phyloP scores from a whole-genome alignment of 2,113 vertebrate genomes.

The Marcusenius ussheri region DNA sequence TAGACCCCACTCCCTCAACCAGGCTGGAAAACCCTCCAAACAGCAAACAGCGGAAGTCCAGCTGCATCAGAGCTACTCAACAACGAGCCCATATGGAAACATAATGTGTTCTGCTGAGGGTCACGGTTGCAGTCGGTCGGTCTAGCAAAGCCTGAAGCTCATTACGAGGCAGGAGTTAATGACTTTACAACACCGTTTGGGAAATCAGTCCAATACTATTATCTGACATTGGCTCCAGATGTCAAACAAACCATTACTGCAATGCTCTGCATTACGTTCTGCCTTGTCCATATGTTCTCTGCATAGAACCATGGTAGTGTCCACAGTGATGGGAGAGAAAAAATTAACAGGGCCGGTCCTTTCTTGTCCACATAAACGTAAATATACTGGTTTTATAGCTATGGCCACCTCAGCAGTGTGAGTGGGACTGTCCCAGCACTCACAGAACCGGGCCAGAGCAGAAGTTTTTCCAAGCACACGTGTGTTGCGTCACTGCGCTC shows the following conservation, averaged over 20 bases:
- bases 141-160: not conserved
- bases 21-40: not conserved
- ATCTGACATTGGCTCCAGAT: slow-evolving; percentile 4
- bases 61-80: not conserved
- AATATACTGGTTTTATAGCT: not conserved
- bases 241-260: slow-evolving; percentile 16
- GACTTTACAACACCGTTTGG: not conserved
- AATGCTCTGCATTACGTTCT: not conserved
- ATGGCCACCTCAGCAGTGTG: not conserved
- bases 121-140: not conserved
- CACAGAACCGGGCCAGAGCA: not conserved
- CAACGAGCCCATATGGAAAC: not conserved
- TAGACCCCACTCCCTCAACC: not conserved
- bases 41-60: not conserved
- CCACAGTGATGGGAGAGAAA: not conserved
- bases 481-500: not conserved
- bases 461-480: not conserved
- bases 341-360: not conserved
- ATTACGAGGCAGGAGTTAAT: slow-evolving; percentile 3
- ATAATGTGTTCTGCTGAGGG: not conserved
- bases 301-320: not conserved
- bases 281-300: not conserved
- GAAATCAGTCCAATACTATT: slow-evolving; percentile 11
- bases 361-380: not conserved
- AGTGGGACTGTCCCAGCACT: not conserved